Conservation (phyloP, 2,113 vertebrate genomes). For the Cyanoliseus patagonus region DNA sequence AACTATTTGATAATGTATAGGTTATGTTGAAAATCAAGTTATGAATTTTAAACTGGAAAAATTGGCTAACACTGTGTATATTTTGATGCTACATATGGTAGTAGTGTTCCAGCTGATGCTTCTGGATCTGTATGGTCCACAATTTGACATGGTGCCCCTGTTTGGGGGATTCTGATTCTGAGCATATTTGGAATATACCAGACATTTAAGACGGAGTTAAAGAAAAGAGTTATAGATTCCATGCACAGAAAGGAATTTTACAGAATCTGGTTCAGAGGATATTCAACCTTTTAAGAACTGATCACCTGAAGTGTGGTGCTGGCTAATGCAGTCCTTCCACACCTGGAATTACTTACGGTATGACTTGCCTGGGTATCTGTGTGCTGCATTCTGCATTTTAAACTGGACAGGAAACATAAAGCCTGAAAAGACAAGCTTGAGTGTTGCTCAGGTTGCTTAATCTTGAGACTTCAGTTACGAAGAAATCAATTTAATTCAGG, state of each 20-base stretch:
- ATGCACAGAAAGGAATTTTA: neutral
- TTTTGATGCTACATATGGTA: neutral
- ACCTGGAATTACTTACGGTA: neutral
- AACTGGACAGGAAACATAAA: neutral
- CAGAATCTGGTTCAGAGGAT: neutral
- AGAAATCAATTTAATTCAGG: neutral
- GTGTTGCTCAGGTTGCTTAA: neutral
- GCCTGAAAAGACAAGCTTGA: neutral
- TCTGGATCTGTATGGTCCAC: neutral
- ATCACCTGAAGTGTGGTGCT: neutral
- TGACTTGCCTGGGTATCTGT: no score
- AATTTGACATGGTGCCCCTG: rapidly evolving
- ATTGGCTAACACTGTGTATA: neutral
- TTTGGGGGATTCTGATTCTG: neutral
- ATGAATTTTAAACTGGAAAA: neutral
- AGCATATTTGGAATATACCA: neutral
- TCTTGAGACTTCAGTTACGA: neutral
- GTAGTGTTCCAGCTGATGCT: neutral
- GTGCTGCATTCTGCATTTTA: neutral
- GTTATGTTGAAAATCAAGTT: neutral
- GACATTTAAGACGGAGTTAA: neutral
- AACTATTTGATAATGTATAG: neutral
- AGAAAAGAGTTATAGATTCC: neutral
- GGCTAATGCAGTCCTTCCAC: neutral
- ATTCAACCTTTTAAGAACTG: neutral